Conservation (phyloP, 2,113 vertebrate species). For the Tinamus guttatus region DNA sequence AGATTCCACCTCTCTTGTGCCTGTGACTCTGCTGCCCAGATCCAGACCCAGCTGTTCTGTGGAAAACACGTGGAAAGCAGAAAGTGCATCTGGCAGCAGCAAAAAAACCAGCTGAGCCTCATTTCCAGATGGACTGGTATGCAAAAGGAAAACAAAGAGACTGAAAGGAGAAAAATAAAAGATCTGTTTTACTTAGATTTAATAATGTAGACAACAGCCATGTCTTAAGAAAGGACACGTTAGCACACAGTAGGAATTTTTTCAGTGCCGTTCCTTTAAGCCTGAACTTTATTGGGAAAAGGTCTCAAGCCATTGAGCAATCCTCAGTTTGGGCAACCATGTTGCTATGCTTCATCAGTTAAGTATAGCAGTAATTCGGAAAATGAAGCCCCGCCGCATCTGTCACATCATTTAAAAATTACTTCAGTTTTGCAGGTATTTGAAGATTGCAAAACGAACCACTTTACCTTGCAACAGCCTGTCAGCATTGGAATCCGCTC, state of each 20-base stretch:
- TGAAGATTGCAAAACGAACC: conserved; percentile 40
- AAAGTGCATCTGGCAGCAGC: conserved; percentile 2
- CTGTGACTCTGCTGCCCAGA: neutral
- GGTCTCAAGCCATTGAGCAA: conserved; percentile 73
- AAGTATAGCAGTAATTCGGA: conserved; percentile 67
- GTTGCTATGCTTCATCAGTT: conserved; percentile 64
- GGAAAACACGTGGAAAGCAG: neutral
- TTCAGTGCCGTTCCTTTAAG: conserved; percentile 62
- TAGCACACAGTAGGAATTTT: conserved; percentile 52
- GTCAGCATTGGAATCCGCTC: neutral
- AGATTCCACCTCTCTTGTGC: neutral
- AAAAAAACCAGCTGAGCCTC: neutral
- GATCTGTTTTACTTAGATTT: conserved; percentile 9
- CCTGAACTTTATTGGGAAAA: conserved; percentile 66
- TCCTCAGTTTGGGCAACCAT: conserved; percentile 68
- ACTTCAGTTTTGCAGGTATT: conserved; percentile 66
- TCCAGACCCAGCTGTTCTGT: conserved; percentile 2
- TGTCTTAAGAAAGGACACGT: conserved; percentile 16
- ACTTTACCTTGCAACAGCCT: neutral
- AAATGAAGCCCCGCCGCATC: conserved; percentile 54
- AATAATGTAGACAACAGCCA: conserved; percentile 27
- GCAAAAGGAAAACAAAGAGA: neutral
- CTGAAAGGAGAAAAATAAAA: conserved; percentile 33
- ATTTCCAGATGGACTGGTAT: conserved; percentile 18
- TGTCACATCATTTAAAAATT: conserved; percentile 35